Evolutionary conservation across 1,140 invertebrate genomes (phyloP).

Genomic region (Apolygus lucorum): DNA sequence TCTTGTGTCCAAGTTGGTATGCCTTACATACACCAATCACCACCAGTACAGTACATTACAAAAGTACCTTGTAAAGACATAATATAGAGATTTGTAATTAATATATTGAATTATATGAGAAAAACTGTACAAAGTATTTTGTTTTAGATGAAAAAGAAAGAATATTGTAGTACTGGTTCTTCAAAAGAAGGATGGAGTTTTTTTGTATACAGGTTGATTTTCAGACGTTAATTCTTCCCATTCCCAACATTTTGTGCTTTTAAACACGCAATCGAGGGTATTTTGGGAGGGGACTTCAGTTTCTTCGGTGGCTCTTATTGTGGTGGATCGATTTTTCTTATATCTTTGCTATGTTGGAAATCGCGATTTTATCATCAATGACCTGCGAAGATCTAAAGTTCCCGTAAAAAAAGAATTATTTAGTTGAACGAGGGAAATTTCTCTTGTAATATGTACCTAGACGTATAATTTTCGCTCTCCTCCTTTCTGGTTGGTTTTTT

Average conservation of each 20-base stretch:
- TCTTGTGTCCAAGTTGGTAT: constrained; percentile 6
- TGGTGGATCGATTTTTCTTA: no score
- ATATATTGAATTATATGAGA: not conserved
- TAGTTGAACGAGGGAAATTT: not conserved
- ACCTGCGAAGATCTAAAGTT: no score
- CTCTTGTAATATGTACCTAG: not conserved
- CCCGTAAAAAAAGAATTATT: not conserved
- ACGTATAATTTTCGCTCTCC: not conserved
- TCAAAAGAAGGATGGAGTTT: no score
- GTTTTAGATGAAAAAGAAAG: constrained; percentile 20
- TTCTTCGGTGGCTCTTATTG: no score
- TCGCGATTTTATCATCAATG: no score
- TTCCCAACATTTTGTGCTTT: no score
- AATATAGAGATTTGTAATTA: constrained; percentile 20
- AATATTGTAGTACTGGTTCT: not conserved
- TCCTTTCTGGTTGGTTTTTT: not conserved
- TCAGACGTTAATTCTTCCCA: no score
- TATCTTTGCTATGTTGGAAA: no score
- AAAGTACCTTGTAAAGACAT: constrained; percentile 26
- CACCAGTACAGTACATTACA: constrained; percentile 14
- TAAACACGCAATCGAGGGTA: no score
- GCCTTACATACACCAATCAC: constrained; percentile 25
- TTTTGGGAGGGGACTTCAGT: no score
- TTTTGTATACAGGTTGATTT: no score
- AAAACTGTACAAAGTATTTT: constrained; percentile 27